phyloP scores from a whole-genome alignment of 2,888 invertebrate species.

The Hypena proboscidalis region DNA sequence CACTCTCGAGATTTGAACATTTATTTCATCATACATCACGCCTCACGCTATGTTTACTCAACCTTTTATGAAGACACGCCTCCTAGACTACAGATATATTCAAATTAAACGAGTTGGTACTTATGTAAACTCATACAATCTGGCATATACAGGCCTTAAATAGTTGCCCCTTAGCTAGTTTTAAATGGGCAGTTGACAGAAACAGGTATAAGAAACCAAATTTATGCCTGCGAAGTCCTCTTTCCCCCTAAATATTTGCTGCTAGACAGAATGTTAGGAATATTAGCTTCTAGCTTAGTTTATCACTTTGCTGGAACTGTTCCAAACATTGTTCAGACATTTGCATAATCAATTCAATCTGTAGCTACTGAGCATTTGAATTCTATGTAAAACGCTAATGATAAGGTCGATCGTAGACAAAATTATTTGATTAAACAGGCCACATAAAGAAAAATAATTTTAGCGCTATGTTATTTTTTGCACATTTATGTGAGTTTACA shows the following conservation, averaged over 20 bases:
- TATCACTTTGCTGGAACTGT: slow-evolving; percentile 21
- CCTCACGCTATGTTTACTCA: slow-evolving; percentile 11
- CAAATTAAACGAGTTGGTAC: slow-evolving; percentile 2
- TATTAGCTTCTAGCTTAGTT: slow-evolving; percentile 5
- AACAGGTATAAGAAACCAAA: too few species aligned
- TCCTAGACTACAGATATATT: background rate
- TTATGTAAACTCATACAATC: slow-evolving; percentile 8
- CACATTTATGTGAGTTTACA: slow-evolving; percentile 70
- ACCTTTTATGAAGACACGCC: slow-evolving; percentile 22
- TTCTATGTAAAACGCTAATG: slow-evolving; percentile 41
- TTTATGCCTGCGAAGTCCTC: too few species aligned
- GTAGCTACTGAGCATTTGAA: slow-evolving; percentile 34
- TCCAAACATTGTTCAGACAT: slow-evolving; percentile 23
- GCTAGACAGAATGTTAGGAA: slow-evolving; percentile 10
- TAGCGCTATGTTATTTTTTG: too few species aligned
- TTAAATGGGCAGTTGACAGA: too few species aligned
- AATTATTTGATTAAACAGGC: slow-evolving; percentile 23
- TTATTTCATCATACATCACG: slow-evolving; percentile 27
- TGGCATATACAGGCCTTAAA: too few species aligned
- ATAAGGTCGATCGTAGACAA: slow-evolving; percentile 28
- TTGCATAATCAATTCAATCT: slow-evolving; percentile 29
- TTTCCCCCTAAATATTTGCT: too few species aligned
- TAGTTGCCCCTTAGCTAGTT: too few species aligned
- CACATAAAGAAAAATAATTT: too few species aligned
- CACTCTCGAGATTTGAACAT: slow-evolving; percentile 27